phyloP scores from a whole-genome alignment of 2,113 vertebrate genomes.

The Zosterops japonicus region DNA sequence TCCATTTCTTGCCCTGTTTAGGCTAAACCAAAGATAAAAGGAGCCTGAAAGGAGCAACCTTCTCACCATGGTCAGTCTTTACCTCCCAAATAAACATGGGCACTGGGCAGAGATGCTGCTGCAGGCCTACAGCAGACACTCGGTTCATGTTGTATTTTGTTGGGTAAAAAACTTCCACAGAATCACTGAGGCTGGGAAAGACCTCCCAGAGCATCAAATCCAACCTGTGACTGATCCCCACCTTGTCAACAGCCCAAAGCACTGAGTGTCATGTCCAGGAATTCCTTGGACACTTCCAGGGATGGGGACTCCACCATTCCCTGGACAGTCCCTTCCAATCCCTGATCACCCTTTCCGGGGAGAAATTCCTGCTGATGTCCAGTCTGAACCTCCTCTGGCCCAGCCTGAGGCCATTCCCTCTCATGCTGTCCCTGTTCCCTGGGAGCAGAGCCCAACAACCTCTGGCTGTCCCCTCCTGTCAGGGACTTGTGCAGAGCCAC shows the following conservation, averaged over 20 bases:
- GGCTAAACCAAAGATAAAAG: neutral
- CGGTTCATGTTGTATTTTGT: rapidly evolving
- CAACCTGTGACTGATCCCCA: rapidly evolving
- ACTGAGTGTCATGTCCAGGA: rapidly evolving
- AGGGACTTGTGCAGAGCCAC: neutral
- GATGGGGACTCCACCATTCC: neutral
- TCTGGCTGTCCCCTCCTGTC: neutral
- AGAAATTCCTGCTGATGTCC: neutral
- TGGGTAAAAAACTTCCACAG: neutral
- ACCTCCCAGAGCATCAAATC: rapidly evolving
- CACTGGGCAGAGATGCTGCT: neutral
- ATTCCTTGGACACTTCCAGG: neutral
- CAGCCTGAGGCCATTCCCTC: neutral
- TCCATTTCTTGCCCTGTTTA: neutral
- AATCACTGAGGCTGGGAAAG: neutral
- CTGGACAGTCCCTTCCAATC: neutral
- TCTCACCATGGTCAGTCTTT: neutral
- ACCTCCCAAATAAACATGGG: neutral
- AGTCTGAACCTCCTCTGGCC: rapidly evolving
- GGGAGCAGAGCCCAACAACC: neutral
- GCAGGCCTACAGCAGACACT: neutral
- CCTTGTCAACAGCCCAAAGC: neutral
- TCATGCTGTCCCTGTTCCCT: neutral
- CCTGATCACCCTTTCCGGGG: neutral
- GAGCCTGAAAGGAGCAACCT: neutral